phyloP scores from a whole-genome alignment of 2,888 invertebrate genomes.

The Tethea ocularis region DNA sequence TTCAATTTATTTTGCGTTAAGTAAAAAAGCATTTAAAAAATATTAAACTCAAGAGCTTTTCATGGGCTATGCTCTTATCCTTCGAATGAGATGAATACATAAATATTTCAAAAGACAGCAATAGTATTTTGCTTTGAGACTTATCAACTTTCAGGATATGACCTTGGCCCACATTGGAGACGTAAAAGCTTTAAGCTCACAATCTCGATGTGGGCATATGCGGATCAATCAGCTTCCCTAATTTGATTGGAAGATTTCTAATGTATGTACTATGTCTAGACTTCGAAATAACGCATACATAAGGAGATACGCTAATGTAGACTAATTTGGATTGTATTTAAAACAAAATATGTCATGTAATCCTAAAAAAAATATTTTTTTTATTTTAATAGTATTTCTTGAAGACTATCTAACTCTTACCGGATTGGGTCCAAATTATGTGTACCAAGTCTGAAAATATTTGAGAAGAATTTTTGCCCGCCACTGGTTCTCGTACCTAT shows the following conservation, averaged over 20 bases:
- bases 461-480: background rate
- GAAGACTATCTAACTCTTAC: background rate
- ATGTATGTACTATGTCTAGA: background rate
- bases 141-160: slow-evolving; percentile 8
- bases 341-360: no score
- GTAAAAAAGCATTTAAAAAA: background rate
- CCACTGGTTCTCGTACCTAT: background rate
- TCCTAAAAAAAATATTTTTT: no score
- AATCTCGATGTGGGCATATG: slow-evolving; percentile 8
- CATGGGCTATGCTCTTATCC: background rate
- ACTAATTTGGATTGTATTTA: background rate
- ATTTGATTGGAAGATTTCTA: slow-evolving; percentile 8
- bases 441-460: background rate
- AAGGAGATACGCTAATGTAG: no score
- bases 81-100: background rate
- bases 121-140: background rate
- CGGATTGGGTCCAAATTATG: background rate
- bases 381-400: no score
- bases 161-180: slow-evolving; percentile 7
- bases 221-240: slow-evolving; percentile 8
- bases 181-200: slow-evolving; percentile 9
- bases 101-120: background rate
- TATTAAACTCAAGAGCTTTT: background rate
- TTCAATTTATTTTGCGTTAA: background rate
- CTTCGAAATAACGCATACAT: no score